Evolutionary conservation across 2,797 vertebrate species (phyloP).

Genomic region (Danio kyathit): DNA sequence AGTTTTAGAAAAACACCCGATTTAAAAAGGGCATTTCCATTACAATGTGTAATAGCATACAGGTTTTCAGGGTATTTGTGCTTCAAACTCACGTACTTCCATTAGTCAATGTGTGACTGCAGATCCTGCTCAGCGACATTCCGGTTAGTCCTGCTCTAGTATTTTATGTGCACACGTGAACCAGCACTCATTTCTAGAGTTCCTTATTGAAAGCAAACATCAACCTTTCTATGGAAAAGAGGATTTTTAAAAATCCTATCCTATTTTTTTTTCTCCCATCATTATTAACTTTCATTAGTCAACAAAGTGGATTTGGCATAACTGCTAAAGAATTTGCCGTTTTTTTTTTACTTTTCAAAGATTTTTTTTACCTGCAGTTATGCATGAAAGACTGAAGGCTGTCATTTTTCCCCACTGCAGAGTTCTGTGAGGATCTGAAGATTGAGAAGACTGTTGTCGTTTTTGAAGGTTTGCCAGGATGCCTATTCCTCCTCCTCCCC

Average conservation of each 20-base stretch:
- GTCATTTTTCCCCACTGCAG: slow-evolving; percentile 25
- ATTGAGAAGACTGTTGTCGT: slow-evolving; percentile 28
- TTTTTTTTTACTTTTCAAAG: too few species aligned
- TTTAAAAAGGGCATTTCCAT: background rate
- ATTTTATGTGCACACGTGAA: slow-evolving; percentile 11
- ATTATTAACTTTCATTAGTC: too few species aligned
- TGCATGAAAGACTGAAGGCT: background rate
- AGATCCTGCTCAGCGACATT: slow-evolving; percentile 78
- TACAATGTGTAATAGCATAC: background rate
- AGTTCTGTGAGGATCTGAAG: slow-evolving; percentile 36
- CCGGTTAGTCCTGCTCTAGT: slow-evolving; percentile 57
- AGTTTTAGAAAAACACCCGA: background rate
- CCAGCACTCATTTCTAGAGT: too few species aligned
- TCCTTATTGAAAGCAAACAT: too few species aligned
- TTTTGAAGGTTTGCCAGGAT: slow-evolving; percentile 78
- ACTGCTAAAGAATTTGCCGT: background rate
- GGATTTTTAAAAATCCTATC: too few species aligned
- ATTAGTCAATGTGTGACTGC: slow-evolving; percentile 51
- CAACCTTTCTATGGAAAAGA: too few species aligned
- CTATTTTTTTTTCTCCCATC: too few species aligned
- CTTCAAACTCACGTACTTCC: slow-evolving; percentile 37
- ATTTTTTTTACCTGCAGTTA: slow-evolving; percentile 16
- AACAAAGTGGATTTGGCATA: too few species aligned
- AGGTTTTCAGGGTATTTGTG: background rate
- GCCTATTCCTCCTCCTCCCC: slow-evolving; percentile 92